Evolutionary conservation across 2,797 vertebrate genomes (phyloP), one percentile per base, ranked within the genome.

Genomic region (Moxostoma hubbsi): DNA sequence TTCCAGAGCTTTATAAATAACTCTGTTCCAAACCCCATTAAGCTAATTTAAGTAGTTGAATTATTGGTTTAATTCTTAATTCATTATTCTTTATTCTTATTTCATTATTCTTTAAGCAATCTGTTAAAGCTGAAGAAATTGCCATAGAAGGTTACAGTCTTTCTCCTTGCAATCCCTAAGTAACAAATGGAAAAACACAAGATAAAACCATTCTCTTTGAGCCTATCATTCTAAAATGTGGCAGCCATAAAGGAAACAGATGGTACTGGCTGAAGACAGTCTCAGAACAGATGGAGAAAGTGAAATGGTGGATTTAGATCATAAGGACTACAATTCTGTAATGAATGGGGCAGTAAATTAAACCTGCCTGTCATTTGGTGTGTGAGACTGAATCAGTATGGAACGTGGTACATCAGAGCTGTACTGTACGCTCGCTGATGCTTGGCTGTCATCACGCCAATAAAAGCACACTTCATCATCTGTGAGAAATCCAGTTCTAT

Each of bases 381-480:
- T 67, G 72, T 68, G 77, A 63, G 74, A 66, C 49, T 57, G 66
- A 24, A 63, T 68, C 59, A 67, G 66, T 47, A 83, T 12, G n/a
- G 50, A 50, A 73, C 50, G 70, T 47, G 61, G 7, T 70, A 79
- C 73, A 87, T 89, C 83, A 84, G 80, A 82, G 86, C 84, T 87
- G 89, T 84, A 82, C 83, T 86, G 24, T 24, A 24, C 1, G 24
- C 24, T 24, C 24, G 2, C 24, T 24, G 24, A 24, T 24, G 24
- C 24, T 24, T 24, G 24, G 24, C 24, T 24, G 83, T 87, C 85
- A 80, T 75, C 24, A 13, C 54, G 86, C 86, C 88, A 89, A 82
- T 88, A 84, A 87, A 90, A 91, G 90, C 84, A 89, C 80, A 83
- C 79, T 87, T 82, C 81, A 86, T 89, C 87, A 88, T 88, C 82